Evolutionary conservation across 2,113 vertebrate genomes (phyloP).

Genomic region (Sus scrofa): T2T-Sscrofa CM000812.6:37105501-37106000

Average conservation of each 20-base stretch:
- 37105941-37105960: not conserved
- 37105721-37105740: slow-evolving; percentile 68
- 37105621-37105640: slow-evolving; percentile 96
- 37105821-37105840: not conserved
- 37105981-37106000: not conserved
- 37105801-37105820: not conserved
- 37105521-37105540: not conserved
- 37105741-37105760: not conserved
- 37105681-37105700: slow-evolving; percentile 97
- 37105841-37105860: not conserved
- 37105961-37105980: not conserved
- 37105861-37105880: not conserved
- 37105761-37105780: not conserved
- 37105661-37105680: slow-evolving; percentile 98
- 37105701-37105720: slow-evolving; percentile 92
- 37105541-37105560: not conserved
- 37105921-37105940: not conserved
- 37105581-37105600: slow-evolving; percentile 25
- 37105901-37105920: slow-evolving; percentile 1
- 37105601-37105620: slow-evolving; percentile 97
- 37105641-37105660: slow-evolving; percentile 97
- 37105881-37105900: not conserved
- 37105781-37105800: not conserved
- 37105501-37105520: not conserved
- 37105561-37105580: slow-evolving; percentile 47